Conservation (phyloP, 2,113 vertebrate genomes). For the Eulemur rufifrons region DNA sequence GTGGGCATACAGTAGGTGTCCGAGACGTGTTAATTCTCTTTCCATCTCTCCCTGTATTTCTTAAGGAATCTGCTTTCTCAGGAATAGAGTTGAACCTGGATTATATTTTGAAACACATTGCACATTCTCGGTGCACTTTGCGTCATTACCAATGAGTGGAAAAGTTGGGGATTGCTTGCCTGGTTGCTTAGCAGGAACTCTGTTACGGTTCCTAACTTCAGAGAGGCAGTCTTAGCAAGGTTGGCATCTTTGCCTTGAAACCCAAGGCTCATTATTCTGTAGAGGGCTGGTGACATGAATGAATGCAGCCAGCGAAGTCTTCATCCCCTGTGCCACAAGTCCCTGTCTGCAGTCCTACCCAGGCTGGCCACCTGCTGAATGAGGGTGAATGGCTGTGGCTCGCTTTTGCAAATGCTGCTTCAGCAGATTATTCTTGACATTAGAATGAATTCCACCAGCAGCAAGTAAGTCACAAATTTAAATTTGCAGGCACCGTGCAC, state of each 20-base stretch:
- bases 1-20: neutral
- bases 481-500: rapidly evolving
- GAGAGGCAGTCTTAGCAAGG: neutral
- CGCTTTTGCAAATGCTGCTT: neutral
- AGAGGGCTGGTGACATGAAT: neutral
- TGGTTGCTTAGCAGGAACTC: neutral
- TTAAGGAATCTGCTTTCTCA: neutral
- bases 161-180: neutral
- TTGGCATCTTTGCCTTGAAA: neutral
- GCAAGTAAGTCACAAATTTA: neutral
- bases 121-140: neutral
- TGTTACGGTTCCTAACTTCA: neutral
- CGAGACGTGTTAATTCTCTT: neutral
- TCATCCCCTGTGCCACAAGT: neutral
- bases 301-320: neutral
- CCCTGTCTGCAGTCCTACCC: neutral
- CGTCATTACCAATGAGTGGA: neutral
- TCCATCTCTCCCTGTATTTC: neutral
- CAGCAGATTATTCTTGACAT: neutral
- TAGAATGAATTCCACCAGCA: neutral
- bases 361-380: neutral
- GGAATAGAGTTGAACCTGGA: neutral
- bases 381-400: neutral
- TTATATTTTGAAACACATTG: neutral
- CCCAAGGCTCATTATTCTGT: neutral